These are phyloP conservation scores for Metridium senile DNA, from an alignment of 92 coral and sea anemone species.

Conservation along the genomic window DNA sequence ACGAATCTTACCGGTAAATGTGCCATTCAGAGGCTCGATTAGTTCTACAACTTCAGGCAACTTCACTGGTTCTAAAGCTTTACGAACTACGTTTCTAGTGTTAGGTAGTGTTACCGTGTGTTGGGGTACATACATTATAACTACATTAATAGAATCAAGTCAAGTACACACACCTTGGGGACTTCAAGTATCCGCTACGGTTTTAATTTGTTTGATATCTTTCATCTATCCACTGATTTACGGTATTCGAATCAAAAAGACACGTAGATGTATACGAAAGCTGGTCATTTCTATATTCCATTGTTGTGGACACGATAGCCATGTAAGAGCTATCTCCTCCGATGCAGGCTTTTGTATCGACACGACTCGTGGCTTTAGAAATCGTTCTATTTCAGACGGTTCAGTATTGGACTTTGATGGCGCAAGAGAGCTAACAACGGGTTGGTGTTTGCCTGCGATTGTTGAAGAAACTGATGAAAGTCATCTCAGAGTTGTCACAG, in stretches of 20 bases:
- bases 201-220: conserved; percentile 57
- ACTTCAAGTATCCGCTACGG: conserved; percentile 58
- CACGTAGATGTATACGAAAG: conserved; percentile 67
- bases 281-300: conserved; percentile 41
- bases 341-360: conserved; percentile 70
- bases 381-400: conserved; percentile 87
- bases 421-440: conserved; percentile 44
- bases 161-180: conserved; percentile 51
- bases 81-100: conserved; percentile 74
- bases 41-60: conserved; percentile 59
- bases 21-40: conserved; percentile 45
- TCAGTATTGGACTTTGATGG: conserved; percentile 70
- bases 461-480: conserved; percentile 69
- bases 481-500: conserved; percentile 54
- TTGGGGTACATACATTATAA: conserved; percentile 81
- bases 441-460: conserved; percentile 77
- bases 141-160: conserved; percentile 74
- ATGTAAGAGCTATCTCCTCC: conserved; percentile 70
- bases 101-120: conserved; percentile 76
- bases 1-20: conserved; percentile 59
- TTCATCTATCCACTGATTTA: conserved; percentile 84
- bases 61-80: conserved; percentile 81
- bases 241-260: conserved; percentile 84
- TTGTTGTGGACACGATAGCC: conserved; percentile 40
- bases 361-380: conserved; percentile 57